Percentiles rank a stretch among this genome's conserved stretches.
These are phyloP conservation scores for Vesta saturnalis DNA, from an alignment of 2,888 invertebrate species.

Conservation along the genomic window DNA sequence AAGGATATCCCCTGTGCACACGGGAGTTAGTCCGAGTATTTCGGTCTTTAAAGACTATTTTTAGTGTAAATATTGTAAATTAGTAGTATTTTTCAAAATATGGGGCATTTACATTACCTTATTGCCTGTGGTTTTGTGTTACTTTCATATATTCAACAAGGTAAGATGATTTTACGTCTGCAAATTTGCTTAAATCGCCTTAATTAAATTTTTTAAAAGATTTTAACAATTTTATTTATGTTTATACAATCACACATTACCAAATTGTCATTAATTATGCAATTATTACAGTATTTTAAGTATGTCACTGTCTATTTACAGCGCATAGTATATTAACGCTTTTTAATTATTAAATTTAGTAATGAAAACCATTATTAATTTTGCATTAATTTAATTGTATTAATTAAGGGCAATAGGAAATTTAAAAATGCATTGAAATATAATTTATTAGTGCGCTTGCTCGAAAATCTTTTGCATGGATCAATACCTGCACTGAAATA, in stretches of 20 bases:
- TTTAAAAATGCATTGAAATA: no score
- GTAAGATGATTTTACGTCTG: slow-evolving; percentile 52
- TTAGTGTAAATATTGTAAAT: slow-evolving; percentile 38
- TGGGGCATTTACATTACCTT: slow-evolving; percentile 29
- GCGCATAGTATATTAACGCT: no score
- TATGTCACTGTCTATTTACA: no score
- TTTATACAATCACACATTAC: no score
- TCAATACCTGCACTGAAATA: slow-evolving; percentile 8
- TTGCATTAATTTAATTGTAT: no score
- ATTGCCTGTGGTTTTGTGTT: slow-evolving; percentile 52
- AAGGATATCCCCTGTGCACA: slow-evolving; percentile 16
- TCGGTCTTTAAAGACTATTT: slow-evolving; percentile 34
- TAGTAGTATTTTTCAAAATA: slow-evolving; percentile 27
- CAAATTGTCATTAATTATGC: no score
- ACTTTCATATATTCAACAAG: slow-evolving; percentile 61
- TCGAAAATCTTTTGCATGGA: slow-evolving; percentile 6
- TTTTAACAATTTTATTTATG: neutral
- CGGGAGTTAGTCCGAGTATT: slow-evolving; percentile 25
- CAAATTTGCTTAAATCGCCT: neutral
- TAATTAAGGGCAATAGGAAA: no score
- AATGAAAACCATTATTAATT: no score
- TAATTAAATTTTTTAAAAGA: neutral
- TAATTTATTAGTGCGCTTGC: neutral
- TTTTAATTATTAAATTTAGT: neutral
- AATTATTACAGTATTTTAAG: no score